phyloP scores from a whole-genome alignment of 2,113 vertebrate species.

The Octodon degus region DNA sequence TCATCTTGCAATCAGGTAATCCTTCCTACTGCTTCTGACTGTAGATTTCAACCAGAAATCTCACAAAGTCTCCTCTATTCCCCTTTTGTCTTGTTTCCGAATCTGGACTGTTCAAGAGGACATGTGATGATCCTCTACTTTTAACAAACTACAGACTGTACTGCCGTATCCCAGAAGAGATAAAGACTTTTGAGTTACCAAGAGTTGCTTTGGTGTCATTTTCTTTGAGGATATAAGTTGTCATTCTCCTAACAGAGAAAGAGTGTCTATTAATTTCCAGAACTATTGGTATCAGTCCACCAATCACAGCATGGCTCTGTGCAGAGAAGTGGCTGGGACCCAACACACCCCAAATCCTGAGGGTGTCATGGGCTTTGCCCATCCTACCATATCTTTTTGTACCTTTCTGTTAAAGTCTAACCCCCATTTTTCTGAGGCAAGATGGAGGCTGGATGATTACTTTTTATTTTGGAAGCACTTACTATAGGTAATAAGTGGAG shows the following conservation, averaged over 20 bases:
- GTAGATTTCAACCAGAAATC: neutral
- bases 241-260: neutral
- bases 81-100: neutral
- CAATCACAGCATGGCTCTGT: neutral
- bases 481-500: neutral
- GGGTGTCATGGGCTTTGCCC: neutral
- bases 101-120: neutral
- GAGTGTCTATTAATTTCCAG: slow-evolving; percentile 12
- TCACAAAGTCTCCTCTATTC: neutral
- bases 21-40: neutral
- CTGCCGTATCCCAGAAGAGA: neutral
- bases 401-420: neutral
- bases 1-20: neutral
- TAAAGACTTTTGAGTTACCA: neutral
- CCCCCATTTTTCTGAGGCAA: neutral
- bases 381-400: neutral
- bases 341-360: neutral
- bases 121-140: neutral
- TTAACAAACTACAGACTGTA: neutral
- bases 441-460: neutral
- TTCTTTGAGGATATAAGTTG: neutral
- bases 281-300: neutral
- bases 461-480: neutral
- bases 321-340: neutral
- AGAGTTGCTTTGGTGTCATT: neutral